Evolutionary conservation across 2,888 invertebrate species (phyloP).

Genomic region (Zonitis immaculata): DNA sequence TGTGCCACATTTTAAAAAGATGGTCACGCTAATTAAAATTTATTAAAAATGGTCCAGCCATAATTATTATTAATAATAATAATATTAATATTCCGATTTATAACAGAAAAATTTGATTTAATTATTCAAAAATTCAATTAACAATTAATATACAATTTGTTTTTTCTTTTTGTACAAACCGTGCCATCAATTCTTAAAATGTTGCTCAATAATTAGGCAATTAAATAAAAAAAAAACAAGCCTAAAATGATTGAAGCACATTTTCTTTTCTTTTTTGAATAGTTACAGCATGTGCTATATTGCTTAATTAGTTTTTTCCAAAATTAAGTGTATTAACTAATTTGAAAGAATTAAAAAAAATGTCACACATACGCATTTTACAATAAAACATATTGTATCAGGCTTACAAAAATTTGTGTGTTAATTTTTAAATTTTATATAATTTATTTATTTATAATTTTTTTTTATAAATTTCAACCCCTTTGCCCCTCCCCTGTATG

Average conservation of each 20-base stretch:
- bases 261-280: slow-evolving; percentile 2
- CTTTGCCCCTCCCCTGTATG: slow-evolving; percentile 48
- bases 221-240: slow-evolving; percentile 23
- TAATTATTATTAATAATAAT: slow-evolving; percentile 13
- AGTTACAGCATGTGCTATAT: slow-evolving; percentile 25
- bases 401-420: slow-evolving; percentile 49
- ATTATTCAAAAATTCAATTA: slow-evolving; percentile 8
- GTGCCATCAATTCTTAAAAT: slow-evolving; percentile 31
- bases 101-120: slow-evolving; percentile 17
- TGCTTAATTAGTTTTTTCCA: slow-evolving; percentile 7
- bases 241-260: slow-evolving; percentile 13
- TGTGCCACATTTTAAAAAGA: slow-evolving; percentile 20
- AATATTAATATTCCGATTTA: slow-evolving; percentile 6
- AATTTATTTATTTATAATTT: slow-evolving; percentile 12
- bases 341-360: slow-evolving; percentile 33
- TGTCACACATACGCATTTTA: slow-evolving; percentile 47
- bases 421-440: background rate
- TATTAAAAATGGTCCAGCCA: slow-evolving; percentile 31
- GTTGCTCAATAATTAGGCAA: slow-evolving; percentile 22
- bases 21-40: slow-evolving; percentile 20
- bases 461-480: slow-evolving; percentile 42
- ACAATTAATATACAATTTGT: background rate
- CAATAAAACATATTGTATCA: slow-evolving; percentile 44
- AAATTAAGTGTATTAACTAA: background rate
- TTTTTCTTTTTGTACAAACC: slow-evolving; percentile 1